Conservation (phyloP, 2,888 invertebrate species). For the Merodon equestris region DNA sequence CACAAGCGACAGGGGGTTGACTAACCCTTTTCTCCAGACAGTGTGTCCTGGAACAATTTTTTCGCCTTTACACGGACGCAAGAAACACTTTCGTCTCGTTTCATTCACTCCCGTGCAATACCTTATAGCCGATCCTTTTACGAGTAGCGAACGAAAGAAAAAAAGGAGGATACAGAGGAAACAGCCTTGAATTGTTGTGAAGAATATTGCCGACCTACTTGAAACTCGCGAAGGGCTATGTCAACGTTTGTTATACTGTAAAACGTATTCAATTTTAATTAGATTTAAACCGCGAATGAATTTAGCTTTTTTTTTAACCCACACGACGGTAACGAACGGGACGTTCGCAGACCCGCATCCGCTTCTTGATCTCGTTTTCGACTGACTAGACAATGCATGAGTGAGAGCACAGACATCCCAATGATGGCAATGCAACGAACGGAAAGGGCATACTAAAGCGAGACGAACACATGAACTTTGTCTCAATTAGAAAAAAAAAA, state of each 20-base stretch:
- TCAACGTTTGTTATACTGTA: background rate
- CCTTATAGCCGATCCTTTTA: constrained; percentile 36
- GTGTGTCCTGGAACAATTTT: constrained; percentile 15
- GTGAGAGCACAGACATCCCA: constrained; percentile 26
- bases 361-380: constrained; percentile 53
- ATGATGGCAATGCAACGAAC: background rate
- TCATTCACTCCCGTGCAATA: constrained; percentile 13
- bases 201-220: constrained; percentile 19
- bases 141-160: background rate
- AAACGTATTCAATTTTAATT: background rate
- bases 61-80: constrained; percentile 41
- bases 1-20: constrained; percentile 39
- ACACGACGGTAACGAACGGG: constrained; percentile 34
- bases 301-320: constrained; percentile 54
- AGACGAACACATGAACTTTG: constrained; percentile 10
- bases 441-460: constrained; percentile 3
- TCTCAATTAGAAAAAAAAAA: constrained; percentile 38
- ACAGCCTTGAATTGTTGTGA: constrained; percentile 1
- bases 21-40: constrained; percentile 59
- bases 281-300: too few relatives aligned
- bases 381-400: constrained; percentile 47
- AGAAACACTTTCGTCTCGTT: constrained; percentile 24
- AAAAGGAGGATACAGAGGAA: constrained; percentile 6
- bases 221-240: background rate
- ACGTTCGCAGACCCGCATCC: constrained; percentile 37